These are phyloP conservation scores for Odocoileus hemionus DNA, from an alignment of 2,113 vertebrate species.

Conservation along the genomic window DNA sequence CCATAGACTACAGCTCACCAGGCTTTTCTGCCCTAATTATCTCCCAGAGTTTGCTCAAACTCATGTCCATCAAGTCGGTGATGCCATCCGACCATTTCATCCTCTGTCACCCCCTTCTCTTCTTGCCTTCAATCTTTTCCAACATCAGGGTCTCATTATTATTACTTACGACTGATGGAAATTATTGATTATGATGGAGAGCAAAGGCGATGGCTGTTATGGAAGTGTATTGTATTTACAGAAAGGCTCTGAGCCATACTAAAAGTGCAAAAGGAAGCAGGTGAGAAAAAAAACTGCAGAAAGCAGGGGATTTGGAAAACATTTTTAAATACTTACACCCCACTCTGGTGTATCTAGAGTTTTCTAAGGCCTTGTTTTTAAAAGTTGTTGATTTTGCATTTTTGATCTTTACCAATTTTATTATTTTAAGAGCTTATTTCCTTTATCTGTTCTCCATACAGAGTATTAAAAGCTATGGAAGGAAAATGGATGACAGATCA, in stretches of 20 bases:
- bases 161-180: background rate
- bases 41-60: background rate
- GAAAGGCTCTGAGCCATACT: background rate
- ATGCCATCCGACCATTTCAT: background rate
- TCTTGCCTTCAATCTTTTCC: background rate
- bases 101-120: background rate
- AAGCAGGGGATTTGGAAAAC: background rate
- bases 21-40: background rate
- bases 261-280: background rate
- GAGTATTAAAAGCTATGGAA: constrained; percentile 91
- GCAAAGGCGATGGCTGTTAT: background rate
- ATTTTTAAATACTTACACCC: background rate
- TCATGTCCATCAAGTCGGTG: background rate
- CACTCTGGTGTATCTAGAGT: background rate
- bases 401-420: background rate
- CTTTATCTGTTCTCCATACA: constrained; percentile 65
- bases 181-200: background rate
- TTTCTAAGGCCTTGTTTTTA: background rate
- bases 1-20: background rate
- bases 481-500: constrained; percentile 90
- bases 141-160: background rate
- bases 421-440: background rate
- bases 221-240: background rate
- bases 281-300: background rate
- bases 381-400: constrained; percentile 5